Evolutionary conservation across 2,888 invertebrate genomes (phyloP).

Genomic region (Pachycephus smyrnensis): DNA sequence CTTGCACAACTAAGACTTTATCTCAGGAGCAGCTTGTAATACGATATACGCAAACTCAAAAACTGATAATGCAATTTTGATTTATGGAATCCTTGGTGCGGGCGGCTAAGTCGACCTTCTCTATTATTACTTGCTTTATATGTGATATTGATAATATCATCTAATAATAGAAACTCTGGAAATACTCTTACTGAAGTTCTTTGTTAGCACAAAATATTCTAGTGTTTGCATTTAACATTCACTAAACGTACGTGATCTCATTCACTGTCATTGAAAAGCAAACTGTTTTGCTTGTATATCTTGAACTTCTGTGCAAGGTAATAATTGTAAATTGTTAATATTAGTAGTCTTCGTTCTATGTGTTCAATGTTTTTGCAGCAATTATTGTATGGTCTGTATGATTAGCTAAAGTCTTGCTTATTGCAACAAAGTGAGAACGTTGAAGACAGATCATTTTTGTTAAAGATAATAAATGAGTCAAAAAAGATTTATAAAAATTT

Average conservation of each 20-base stretch:
- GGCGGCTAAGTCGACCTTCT: neutral
- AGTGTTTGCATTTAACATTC: neutral
- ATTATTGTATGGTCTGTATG: neutral
- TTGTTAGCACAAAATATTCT: neutral
- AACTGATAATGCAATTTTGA: neutral
- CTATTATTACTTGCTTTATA: neutral
- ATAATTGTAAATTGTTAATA: neutral
- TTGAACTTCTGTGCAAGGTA: too few relatives aligned
- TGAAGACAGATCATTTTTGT: neutral
- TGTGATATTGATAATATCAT: neutral
- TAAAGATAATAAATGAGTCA: neutral
- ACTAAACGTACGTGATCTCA: neutral
- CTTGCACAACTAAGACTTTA: too few relatives aligned
- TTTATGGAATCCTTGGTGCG: neutral
- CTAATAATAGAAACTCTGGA: neutral
- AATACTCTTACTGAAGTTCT: neutral
- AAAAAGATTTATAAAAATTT: neutral
- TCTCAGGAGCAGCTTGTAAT: too few relatives aligned
- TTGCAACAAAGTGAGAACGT: neutral
- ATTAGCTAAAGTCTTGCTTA: neutral
- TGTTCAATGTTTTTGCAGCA: neutral
- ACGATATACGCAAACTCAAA: neutral
- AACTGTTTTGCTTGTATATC: too few relatives aligned
- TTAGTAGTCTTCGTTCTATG: neutral
- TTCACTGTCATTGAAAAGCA: too few relatives aligned